Conservation (phyloP, 2,888 invertebrate genomes). For the Troides helena region DNA sequence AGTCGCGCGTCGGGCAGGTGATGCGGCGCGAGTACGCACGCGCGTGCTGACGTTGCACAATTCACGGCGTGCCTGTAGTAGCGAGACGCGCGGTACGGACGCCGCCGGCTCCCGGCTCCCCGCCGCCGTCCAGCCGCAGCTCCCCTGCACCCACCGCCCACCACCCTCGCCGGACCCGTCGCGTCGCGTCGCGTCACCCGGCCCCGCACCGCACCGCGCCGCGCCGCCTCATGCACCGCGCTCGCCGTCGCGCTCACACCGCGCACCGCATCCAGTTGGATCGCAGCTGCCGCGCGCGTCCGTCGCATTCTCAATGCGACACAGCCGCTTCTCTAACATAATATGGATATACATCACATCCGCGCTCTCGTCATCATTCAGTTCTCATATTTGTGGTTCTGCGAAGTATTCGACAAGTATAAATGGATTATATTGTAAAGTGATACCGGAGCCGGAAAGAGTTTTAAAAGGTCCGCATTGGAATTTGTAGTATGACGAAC, state of each 20-base stretch:
- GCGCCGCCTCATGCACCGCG: constrained; percentile 38
- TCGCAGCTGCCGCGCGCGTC: constrained; percentile 76
- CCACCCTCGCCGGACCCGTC: constrained; percentile 36
- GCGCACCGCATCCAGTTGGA: constrained; percentile 58
- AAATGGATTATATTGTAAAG: constrained; percentile 81
- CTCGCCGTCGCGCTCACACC: constrained; percentile 36
- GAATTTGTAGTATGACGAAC: constrained; percentile 74
- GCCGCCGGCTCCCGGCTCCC: constrained; percentile 57
- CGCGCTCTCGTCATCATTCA: constrained; percentile 73
- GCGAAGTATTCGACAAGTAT: constrained; percentile 75
- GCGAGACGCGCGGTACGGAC: constrained; percentile 45
- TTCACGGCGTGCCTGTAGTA: constrained; percentile 56
- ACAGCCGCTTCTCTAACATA: constrained; percentile 62
- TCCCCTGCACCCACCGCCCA: constrained; percentile 32
- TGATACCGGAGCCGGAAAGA: constrained; percentile 56
- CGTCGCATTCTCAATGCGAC: constrained; percentile 76
- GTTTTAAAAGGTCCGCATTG: constrained; percentile 74
- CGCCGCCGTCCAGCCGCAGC: constrained; percentile 39
- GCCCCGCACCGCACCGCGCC: constrained; percentile 34
- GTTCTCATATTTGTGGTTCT: constrained; percentile 76
- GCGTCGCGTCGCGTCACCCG: constrained; percentile 37
- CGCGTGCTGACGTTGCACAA: constrained; percentile 73
- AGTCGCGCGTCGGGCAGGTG: constrained; percentile 38
- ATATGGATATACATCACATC: constrained; percentile 78
- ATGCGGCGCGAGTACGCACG: constrained; percentile 56